A percentile compares a stretch with the other conserved stretches of the same genome.
Evolutionary conservation across 2,113 vertebrate species (phyloP).

Genomic region (Nestor notabilis): DNA sequence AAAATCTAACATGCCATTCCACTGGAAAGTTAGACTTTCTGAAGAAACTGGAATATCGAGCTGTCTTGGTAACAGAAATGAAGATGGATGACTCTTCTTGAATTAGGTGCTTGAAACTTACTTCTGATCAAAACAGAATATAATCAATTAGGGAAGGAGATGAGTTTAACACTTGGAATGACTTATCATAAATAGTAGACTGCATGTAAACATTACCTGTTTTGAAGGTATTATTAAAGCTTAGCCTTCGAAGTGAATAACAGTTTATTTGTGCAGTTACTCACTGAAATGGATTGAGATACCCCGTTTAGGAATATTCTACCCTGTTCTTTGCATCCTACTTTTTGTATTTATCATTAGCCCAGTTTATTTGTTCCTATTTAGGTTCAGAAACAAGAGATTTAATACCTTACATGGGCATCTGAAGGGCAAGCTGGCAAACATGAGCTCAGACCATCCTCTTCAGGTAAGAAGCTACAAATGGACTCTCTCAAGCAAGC

Average conservation of each 20-base stretch:
- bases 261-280: slow-evolving; percentile 21
- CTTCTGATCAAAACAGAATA: slow-evolving; percentile 20
- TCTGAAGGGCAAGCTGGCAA: not conserved
- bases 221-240: slow-evolving; percentile 29
- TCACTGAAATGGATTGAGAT: not conserved
- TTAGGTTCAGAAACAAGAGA: not conserved
- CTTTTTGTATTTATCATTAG: not conserved
- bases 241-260: slow-evolving; percentile 31
- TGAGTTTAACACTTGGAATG: not conserved
- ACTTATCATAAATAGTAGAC: slow-evolving; percentile 15
- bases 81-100: slow-evolving; percentile 36
- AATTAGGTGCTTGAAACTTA: slow-evolving; percentile 3
- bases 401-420: not conserved
- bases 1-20: not conserved
- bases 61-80: slow-evolving; percentile 31
- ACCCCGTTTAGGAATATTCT: not conserved
- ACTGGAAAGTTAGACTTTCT: not conserved
- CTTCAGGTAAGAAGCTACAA: not conserved
- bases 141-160: slow-evolving; percentile 34
- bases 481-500: not conserved
- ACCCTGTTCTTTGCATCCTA: not conserved
- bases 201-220: slow-evolving; percentile 6
- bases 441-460: not conserved
- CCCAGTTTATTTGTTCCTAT: not conserved
- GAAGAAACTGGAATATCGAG: slow-evolving; percentile 12